phyloP scores from a whole-genome alignment of 2,797 vertebrate species.

The Octomys mimax region DNA sequence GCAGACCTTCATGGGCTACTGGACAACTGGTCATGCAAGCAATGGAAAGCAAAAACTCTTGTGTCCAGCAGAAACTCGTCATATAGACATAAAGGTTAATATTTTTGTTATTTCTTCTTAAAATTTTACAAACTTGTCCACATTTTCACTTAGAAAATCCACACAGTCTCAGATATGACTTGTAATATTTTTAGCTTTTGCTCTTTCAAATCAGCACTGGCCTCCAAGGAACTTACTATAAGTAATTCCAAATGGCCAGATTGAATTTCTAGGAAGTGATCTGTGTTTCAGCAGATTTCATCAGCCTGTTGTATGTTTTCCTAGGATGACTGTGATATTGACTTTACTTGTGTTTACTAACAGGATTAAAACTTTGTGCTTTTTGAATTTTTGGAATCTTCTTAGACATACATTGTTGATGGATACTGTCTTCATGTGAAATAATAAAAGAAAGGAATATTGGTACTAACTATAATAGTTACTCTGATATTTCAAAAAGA shows the following conservation, averaged over 20 bases:
- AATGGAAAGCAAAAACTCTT: constrained; percentile 92
- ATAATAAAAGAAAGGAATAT: neutral
- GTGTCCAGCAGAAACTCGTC: constrained; percentile 93
- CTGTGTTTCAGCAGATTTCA: neutral
- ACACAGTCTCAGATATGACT: neutral
- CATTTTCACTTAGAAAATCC: constrained; percentile 31
- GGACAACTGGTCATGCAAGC: constrained; percentile 92
- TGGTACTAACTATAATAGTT: neutral
- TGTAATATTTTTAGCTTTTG: constrained; percentile 33
- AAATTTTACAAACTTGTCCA: constrained; percentile 2
- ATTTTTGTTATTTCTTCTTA: constrained; percentile 53
- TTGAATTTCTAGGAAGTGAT: constrained; percentile 36
- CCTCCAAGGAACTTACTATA: neutral
- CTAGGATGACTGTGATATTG: neutral
- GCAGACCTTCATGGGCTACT: constrained; percentile 94
- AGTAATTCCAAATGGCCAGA: neutral
- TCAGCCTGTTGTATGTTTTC: neutral
- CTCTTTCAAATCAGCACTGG: neutral
- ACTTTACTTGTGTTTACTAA: neutral
- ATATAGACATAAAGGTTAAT: constrained; percentile 94
- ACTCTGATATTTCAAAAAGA: constrained; percentile 10
- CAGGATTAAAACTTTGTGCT: neutral
- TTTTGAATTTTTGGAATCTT: neutral
- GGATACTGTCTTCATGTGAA: constrained; percentile 23
- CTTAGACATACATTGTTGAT: neutral